Conservation (phyloP, 2,797 vertebrate species). For the Spizella passerina region DNA sequence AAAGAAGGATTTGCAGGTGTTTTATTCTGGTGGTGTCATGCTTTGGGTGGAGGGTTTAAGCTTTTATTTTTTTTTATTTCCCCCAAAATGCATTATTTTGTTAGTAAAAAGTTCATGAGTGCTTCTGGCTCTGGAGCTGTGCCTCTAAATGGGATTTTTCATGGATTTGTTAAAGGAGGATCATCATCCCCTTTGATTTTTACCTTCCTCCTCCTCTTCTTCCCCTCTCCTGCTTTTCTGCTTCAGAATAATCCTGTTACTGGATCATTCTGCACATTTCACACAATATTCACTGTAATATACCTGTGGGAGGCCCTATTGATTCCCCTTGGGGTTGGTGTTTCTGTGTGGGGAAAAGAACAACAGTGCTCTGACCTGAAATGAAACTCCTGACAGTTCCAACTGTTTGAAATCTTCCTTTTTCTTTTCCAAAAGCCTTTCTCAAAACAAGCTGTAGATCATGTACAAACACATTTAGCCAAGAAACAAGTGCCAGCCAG, state of each 20-base stretch:
- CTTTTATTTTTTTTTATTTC: not conserved
- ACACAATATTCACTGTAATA: fast-evolving
- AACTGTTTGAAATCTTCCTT: not conserved
- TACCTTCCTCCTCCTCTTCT: not conserved
- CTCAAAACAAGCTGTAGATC: constrained; percentile 94
- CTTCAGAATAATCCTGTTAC: not conserved
- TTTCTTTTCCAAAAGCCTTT: constrained; percentile 82
- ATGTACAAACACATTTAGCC: constrained; percentile 90
- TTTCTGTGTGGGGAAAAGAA: not conserved
- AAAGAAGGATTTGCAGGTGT: not conserved
- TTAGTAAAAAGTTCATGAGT: not conserved
- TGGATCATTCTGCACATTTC: not conserved
- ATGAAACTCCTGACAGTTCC: not conserved
- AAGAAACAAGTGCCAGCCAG: constrained; percentile 92
- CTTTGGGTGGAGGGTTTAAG: not conserved
- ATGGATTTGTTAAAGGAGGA: not conserved
- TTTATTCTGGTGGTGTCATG: fast-evolving
- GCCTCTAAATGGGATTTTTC: not conserved
- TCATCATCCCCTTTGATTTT: not conserved
- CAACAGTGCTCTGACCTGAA: not conserved
- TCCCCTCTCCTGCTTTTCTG: not conserved
- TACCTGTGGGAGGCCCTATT: not conserved
- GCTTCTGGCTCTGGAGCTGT: not conserved
- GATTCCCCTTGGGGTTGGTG: fast-evolving
- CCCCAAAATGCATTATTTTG: not conserved